A percentile compares a stretch with the other conserved stretches of the same genome.
phyloP scores from a whole-genome alignment of 2,113 vertebrate species.

The Chionodraco myersi region DNA sequence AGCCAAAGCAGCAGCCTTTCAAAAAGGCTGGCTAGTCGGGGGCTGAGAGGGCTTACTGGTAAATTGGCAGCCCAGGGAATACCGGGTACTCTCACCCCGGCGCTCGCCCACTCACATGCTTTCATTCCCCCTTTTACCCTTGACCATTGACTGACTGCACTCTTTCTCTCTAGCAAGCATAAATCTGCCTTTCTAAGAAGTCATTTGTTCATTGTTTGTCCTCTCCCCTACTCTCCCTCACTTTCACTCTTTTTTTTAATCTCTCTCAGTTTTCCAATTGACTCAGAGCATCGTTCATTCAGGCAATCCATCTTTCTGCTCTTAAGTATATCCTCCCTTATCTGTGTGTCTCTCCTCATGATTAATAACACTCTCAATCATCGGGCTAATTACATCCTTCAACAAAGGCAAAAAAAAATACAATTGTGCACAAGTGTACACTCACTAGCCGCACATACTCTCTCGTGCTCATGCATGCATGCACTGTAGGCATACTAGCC shows the following conservation, averaged over 20 bases:
- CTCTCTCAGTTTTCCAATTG: constrained; percentile 36
- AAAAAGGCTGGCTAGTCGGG: constrained; percentile 65
- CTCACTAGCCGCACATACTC: constrained; percentile 34
- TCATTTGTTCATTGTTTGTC: constrained; percentile 73
- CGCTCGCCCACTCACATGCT: constrained; percentile 77
- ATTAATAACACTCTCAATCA: constrained; percentile 77
- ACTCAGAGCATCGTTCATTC: constrained; percentile 57
- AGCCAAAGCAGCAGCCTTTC: constrained; percentile 75
- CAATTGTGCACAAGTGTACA: constrained; percentile 44
- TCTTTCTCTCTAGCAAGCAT: constrained; percentile 58
- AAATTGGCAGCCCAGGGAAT: constrained; percentile 84
- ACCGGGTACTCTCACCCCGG: constrained; percentile 71
- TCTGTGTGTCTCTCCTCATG: constrained; percentile 62
- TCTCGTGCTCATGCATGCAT: constrained; percentile 58
- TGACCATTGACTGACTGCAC: constrained; percentile 76
- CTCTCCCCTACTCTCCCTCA: constrained; percentile 22
- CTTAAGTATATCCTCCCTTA: constrained; percentile 66
- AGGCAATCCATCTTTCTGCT: constrained; percentile 62
- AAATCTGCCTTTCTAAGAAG: constrained; percentile 70
- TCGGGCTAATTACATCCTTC: constrained; percentile 77
- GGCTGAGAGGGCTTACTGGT: constrained; percentile 77
- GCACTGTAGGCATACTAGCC: constrained; percentile 83
- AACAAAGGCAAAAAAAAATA: constrained; percentile 66
- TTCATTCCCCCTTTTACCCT: constrained; percentile 81
- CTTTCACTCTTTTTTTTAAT: constrained; percentile 17